phyloP scores from a whole-genome alignment of 2,797 vertebrate genomes.

The Choloepus didactylus region DNA sequence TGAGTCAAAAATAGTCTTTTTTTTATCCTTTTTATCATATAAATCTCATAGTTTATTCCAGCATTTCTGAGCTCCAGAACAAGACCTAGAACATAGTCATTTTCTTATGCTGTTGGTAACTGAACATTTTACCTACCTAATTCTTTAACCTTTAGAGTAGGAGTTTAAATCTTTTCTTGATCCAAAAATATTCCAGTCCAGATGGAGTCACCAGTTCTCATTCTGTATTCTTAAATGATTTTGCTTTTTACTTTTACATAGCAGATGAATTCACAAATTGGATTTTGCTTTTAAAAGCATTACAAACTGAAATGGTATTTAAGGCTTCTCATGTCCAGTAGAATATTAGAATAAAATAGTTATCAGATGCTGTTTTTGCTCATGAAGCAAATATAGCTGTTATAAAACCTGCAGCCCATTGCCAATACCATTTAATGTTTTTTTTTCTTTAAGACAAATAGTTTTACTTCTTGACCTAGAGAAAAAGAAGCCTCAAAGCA shows the following conservation, averaged over 20 bases:
- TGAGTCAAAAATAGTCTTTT: background rate
- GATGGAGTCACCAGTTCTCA: background rate
- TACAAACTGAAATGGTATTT: constrained; percentile 62
- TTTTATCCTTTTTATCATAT: background rate
- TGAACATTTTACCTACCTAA: constrained; percentile 22
- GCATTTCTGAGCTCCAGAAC: constrained; percentile 21
- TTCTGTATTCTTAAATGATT: constrained; percentile 57
- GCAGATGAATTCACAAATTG: constrained; percentile 59
- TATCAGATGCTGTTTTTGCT: constrained; percentile 69
- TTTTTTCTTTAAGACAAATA: constrained; percentile 71
- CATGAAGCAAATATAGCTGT: constrained; percentile 60
- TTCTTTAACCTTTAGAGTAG: background rate
- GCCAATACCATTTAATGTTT: constrained; percentile 55
- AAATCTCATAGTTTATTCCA: background rate
- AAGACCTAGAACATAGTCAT: background rate
- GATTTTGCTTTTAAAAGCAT: constrained; percentile 61
- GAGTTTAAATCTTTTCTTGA: constrained; percentile 14
- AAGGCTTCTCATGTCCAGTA: constrained; percentile 34
- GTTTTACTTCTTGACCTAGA: constrained; percentile 67
- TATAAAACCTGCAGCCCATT: constrained; percentile 65
- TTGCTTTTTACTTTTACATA: constrained; percentile 36
- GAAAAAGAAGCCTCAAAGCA: constrained; percentile 52
- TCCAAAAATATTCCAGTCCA: background rate
- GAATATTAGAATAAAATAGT: constrained; percentile 57
- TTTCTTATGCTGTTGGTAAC: background rate